A percentile compares a stretch with the other conserved stretches of the same genome.
Evolutionary conservation across 1,140 invertebrate species (phyloP).

Genomic region (Neotoxoptera formosana): DNA sequence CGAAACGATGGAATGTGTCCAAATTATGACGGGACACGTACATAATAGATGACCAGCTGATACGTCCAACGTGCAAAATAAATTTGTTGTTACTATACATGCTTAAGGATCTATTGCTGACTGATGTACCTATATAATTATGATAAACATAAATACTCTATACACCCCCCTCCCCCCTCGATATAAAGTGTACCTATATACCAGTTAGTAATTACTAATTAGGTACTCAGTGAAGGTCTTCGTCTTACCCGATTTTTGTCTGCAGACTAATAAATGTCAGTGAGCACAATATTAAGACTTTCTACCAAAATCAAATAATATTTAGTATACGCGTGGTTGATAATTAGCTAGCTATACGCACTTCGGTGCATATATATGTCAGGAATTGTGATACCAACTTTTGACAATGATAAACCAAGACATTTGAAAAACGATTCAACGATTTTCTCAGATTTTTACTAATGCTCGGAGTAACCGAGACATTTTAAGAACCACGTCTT

Average conservation of each 20-base stretch:
- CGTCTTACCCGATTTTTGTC: neutral
- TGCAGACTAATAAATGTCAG: neutral
- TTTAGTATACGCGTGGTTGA: neutral
- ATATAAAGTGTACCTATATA: neutral
- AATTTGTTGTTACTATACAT: neutral
- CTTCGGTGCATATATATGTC: neutral
- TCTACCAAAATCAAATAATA: neutral
- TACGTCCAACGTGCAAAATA: neutral
- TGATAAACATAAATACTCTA: neutral
- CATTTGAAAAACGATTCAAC: neutral
- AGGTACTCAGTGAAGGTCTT: neutral
- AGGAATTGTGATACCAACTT: neutral
- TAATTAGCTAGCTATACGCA: neutral
- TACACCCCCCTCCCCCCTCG: neutral
- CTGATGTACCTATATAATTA: neutral
- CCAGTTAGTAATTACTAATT: neutral
- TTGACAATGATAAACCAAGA: neutral
- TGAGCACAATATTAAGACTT: neutral
- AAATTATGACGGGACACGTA: slow-evolving; percentile 6
- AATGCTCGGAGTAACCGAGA: neutral
- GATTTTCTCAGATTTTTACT: neutral
- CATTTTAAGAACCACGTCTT: neutral
- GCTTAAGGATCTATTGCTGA: neutral
- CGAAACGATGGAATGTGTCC: slow-evolving; percentile 30
- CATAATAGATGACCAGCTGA: neutral